phyloP scores from a whole-genome alignment of 2,888 invertebrate species.

The Scaptomyza reducta region DNA sequence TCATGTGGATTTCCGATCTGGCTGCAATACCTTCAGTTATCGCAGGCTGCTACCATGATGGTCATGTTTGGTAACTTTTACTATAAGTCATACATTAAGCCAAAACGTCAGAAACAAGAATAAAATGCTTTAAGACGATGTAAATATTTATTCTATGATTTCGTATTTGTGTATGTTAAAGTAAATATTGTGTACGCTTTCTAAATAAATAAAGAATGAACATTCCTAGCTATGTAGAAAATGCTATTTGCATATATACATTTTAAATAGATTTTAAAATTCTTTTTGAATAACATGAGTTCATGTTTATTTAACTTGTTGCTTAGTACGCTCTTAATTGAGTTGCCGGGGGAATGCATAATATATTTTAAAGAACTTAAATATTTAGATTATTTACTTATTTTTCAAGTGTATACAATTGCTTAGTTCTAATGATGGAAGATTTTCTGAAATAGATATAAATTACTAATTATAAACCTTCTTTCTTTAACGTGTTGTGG shows the following conservation, averaged over 20 bases:
- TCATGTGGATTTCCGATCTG: conserved; percentile 85
- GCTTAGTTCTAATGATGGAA: too few species aligned
- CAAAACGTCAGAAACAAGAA: conserved; percentile 7
- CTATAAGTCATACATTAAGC: conserved; percentile 60
- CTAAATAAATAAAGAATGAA: not conserved
- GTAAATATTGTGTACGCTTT: not conserved
- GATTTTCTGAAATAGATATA: too few species aligned
- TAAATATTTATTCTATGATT: not conserved
- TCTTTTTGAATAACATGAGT: not conserved
- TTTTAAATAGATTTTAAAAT: not conserved
- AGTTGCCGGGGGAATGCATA: not conserved
- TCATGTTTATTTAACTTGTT: not conserved
- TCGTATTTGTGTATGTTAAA: not conserved
- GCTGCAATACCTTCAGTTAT: conserved; percentile 85
- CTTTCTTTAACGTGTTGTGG: too few species aligned
- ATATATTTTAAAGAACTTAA: too few species aligned
- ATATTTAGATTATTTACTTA: not conserved
- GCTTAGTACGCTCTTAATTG: not conserved
- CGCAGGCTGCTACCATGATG: conserved; percentile 85
- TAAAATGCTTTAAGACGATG: not conserved
- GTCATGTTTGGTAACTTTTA: conserved; percentile 87
- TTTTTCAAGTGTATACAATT: not conserved
- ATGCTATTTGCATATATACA: not conserved
- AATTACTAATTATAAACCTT: too few species aligned
- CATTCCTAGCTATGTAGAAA: not conserved